Percentiles rank a stretch among this genome's conserved stretches.
These are phyloP conservation scores for Megalonaias nervosa DNA, from an alignment of 1,140 invertebrate genomes.

Conservation along the genomic window DNA sequence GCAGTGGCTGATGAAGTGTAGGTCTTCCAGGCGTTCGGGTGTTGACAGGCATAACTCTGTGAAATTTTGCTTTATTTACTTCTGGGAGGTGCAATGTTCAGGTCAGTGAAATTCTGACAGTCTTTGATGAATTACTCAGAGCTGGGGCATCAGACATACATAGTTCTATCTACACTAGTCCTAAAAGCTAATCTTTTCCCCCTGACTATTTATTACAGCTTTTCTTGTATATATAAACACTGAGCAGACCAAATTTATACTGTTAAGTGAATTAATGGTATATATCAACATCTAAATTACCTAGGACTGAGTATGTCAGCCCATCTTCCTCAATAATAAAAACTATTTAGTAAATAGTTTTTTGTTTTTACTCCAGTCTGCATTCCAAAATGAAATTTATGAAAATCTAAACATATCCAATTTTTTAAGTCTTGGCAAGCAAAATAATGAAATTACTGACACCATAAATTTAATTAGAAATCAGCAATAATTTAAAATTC, in stretches of 20 bases:
- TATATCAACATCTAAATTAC: too few relatives aligned
- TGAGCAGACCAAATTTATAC: neutral
- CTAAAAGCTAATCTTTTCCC: neutral
- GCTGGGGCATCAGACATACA: neutral
- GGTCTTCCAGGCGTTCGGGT: neutral
- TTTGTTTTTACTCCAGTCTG: too few relatives aligned
- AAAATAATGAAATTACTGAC: too few relatives aligned
- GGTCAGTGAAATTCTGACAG: neutral
- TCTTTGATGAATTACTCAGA: neutral
- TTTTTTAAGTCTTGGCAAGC: too few relatives aligned
- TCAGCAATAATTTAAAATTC: too few relatives aligned
- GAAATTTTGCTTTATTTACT: too few relatives aligned
- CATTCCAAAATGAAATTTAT: too few relatives aligned
- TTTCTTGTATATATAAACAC: conserved; percentile 4
- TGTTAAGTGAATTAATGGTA: neutral
- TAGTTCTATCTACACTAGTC: neutral
- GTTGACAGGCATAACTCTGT: too few relatives aligned
- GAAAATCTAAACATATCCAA: too few relatives aligned
- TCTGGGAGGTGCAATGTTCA: too few relatives aligned
- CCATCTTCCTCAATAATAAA: neutral
- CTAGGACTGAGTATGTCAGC: neutral
- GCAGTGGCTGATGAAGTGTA: neutral
- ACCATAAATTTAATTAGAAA: too few relatives aligned
- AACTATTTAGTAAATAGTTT: too few relatives aligned
- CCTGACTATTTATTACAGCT: neutral